Conservation (phyloP, 1,140 invertebrate genomes). For the Oppia nitens region DNA sequence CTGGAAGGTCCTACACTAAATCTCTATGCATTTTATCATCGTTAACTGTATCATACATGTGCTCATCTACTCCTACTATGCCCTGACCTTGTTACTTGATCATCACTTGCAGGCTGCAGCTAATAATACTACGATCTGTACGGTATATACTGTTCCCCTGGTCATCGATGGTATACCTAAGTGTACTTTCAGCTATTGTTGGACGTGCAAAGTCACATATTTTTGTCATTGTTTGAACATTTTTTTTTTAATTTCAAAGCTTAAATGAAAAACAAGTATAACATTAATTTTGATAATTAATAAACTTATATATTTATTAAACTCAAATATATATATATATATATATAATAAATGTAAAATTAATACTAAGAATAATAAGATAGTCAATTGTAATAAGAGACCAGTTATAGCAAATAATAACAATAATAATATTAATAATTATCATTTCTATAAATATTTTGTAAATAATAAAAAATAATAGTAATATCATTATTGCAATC, state of each 20-base stretch:
- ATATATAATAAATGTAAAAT: too few species aligned
- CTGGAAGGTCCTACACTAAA: neutral
- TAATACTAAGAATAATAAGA: too few species aligned
- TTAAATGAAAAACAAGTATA: too few species aligned
- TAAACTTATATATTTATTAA: too few species aligned
- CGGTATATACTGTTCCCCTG: neutral
- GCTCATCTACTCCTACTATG: conserved; percentile 84
- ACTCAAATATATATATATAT: too few species aligned
- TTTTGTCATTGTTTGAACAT: neutral
- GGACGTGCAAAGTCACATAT: neutral
- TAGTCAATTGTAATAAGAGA: too few species aligned
- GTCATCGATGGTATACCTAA: neutral
- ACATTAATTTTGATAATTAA: too few species aligned
- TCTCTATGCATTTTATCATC: conserved; percentile 34
- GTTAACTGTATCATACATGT: conserved; percentile 79
- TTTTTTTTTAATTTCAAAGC: neutral
- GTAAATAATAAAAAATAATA: too few species aligned
- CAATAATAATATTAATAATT: too few species aligned
- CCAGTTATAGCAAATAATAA: too few species aligned
- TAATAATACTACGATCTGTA: neutral
- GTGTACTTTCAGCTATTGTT: neutral
- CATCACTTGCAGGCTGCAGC: neutral
- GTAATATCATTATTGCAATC: too few species aligned
- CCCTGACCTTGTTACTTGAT: conserved; percentile 35
- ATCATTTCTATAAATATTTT: too few species aligned